Base-by-base conservation (phyloP, 2,797 vertebrate genomes). In the Cuculus canorus region DNA sequence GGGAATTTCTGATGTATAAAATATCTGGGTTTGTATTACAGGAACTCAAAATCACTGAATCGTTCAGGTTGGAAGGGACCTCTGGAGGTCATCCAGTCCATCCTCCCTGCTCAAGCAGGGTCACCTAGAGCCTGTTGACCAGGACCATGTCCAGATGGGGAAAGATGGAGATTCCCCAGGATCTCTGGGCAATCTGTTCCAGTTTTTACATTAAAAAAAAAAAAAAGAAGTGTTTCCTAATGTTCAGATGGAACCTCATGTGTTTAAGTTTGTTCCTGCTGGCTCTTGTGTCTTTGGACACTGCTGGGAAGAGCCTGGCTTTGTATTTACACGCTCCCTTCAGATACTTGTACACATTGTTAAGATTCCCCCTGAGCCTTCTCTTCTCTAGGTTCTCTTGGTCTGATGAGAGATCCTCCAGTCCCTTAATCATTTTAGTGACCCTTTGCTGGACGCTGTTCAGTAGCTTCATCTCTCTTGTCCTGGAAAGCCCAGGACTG, bases 11-110 rank as follows among this genome's bases (percentile, higher is more conserved):
- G 66, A 60, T 88, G 60, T 70, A 3, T 82, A 22, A 95, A 96
- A 86, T 84, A 41, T 88, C 23, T 95, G 95, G 90, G 77, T 96
- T 95, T 95, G 66, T 94, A 53, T 96, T 96, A 87, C 95, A 96
- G 96, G 91, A 60, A 9, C 64, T 87, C 64, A 96, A 94, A 94
- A 17, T 77, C 89, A 85, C 89, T 80, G 95, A 93, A 33, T 80
- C 71, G 7, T 54, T 95, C 68, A 87, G 85, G 30, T 94, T 95
- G 96, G 94, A 95, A 77, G 39, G 82, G 89, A 57, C 48, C 89
- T 87, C 39, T 93, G 87, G 87, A 87, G 48, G 22, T 91, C 71
- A 92, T 80, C 84, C 80, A 82, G 52, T 3, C 64, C 75, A 90
- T 22, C 78, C 32, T 32, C 52, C 76, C 28, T 80, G 75, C 85